Evolutionary conservation across 2,888 invertebrate species (phyloP).

Genomic region (Iselma pallidipennis): DNA sequence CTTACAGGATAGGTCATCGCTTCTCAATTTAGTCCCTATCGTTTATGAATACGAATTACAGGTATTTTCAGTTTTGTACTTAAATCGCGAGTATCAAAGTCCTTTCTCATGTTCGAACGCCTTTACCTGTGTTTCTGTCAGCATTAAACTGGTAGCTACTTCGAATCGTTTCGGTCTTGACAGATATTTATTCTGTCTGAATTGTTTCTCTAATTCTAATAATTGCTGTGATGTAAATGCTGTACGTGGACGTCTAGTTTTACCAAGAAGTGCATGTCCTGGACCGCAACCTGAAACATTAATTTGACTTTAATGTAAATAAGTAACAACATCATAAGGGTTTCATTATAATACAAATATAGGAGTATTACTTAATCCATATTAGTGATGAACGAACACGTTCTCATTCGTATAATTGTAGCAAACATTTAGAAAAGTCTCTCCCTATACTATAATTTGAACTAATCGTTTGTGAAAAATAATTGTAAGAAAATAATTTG

Average conservation of each 20-base stretch:
- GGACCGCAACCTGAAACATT: slow-evolving; percentile 60
- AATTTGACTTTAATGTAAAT: slow-evolving; percentile 5
- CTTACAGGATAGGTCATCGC: too few species aligned
- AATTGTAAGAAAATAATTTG: slow-evolving; percentile 3
- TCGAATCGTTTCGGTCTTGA: slow-evolving; percentile 98
- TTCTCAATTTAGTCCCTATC: too few species aligned
- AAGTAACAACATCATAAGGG: too few species aligned
- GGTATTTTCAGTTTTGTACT: too few species aligned
- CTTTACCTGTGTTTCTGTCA: slow-evolving; percentile 96
- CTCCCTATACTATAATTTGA: not conserved
- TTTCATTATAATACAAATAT: too few species aligned
- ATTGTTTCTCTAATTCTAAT: slow-evolving; percentile 96
- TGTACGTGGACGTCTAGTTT: slow-evolving; percentile 91
- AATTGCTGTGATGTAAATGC: slow-evolving; percentile 98
- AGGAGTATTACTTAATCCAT: too few species aligned
- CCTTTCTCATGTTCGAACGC: too few species aligned
- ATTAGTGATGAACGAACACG: not conserved
- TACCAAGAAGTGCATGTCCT: slow-evolving; percentile 80
- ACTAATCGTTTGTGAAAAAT: slow-evolving; percentile 9
- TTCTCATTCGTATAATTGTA: not conserved
- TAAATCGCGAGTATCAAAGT: too few species aligned
- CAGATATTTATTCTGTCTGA: slow-evolving; percentile 98
- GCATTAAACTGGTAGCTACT: slow-evolving; percentile 95
- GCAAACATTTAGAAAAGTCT: not conserved
- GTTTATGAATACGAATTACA: too few species aligned